A percentile compares a stretch with the other conserved stretches of the same genome.
Conservation (phyloP, 2,113 vertebrate genomes). For the Mastomys coucha region DNA sequence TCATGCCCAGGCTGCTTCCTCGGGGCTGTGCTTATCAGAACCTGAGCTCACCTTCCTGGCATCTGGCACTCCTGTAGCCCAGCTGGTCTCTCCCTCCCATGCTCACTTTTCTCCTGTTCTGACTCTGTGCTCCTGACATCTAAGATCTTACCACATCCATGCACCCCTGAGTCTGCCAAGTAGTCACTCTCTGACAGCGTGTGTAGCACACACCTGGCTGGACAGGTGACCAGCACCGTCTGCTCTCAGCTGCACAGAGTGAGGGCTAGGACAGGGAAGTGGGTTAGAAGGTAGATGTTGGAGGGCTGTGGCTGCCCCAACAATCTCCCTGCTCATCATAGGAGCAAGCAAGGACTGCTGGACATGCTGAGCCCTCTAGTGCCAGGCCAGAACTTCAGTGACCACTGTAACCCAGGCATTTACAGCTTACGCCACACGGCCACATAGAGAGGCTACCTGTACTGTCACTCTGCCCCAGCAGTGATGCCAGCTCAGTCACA, state of each 20-base stretch:
- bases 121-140: no score
- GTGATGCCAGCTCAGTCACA: not conserved
- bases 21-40: not conserved
- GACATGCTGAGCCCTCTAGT: not conserved
- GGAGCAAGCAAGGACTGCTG: not conserved
- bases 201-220: not conserved
- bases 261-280: no score
- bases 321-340: rapidly evolving
- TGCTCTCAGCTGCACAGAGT: not conserved
- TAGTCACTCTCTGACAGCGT: rapidly evolving
- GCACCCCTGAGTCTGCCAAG: not conserved
- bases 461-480: not conserved
- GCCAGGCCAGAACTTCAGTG: not conserved
- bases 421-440: not conserved
- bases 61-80: rapidly evolving
- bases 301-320: rapidly evolving
- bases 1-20: not conserved
- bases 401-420: not conserved
- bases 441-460: not conserved
- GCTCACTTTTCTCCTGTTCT: not conserved
- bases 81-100: no score
- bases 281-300: rapidly evolving
- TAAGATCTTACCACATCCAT: not conserved
- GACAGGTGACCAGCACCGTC: not conserved
- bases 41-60: not conserved